Conservation (phyloP, 2,888 invertebrate genomes). For the Conistra vaccinii region DNA sequence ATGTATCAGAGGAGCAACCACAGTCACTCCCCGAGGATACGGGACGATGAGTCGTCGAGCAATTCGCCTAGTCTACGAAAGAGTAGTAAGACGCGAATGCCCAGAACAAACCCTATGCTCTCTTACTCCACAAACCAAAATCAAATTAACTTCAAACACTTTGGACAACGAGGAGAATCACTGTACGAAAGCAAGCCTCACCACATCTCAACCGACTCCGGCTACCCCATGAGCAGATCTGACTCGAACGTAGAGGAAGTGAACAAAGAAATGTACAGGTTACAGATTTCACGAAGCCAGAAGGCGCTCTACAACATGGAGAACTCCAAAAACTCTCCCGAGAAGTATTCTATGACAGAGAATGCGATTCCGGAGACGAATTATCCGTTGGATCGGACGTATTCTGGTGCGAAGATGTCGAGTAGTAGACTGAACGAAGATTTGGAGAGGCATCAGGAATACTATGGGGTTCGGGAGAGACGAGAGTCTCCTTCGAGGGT, state of each 20-base stretch:
- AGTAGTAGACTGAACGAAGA: constrained; percentile 87
- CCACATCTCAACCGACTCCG: constrained; percentile 86
- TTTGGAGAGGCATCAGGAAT: constrained; percentile 85
- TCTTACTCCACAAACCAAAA: constrained; percentile 89
- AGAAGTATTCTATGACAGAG: constrained; percentile 83
- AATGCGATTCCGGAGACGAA: constrained; percentile 85
- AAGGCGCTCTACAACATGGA: constrained; percentile 88
- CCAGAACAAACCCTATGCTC: constrained; percentile 91
- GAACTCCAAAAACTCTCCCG: constrained; percentile 84
- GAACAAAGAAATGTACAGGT: constrained; percentile 89
- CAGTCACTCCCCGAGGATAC: constrained; percentile 83
- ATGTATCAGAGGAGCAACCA: constrained; percentile 85
- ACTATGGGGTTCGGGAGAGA: constrained; percentile 80
- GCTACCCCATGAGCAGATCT: constrained; percentile 87
- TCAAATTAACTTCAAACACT: constrained; percentile 86
- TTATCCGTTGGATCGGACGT: constrained; percentile 87
- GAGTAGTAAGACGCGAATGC: constrained; percentile 89
- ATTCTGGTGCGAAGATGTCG: constrained; percentile 87
- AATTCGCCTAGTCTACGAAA: constrained; percentile 89
- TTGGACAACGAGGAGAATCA: constrained; percentile 87
- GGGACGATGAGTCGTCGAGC: constrained; percentile 87
- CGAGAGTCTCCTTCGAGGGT: constrained; percentile 82
- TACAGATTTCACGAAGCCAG: constrained; percentile 89
- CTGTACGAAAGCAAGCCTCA: constrained; percentile 88
- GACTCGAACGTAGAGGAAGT: constrained; percentile 90